Evolutionary conservation across 2,113 vertebrate genomes (phyloP).

Genomic region (Gopherus flavomarginatus): DNA sequence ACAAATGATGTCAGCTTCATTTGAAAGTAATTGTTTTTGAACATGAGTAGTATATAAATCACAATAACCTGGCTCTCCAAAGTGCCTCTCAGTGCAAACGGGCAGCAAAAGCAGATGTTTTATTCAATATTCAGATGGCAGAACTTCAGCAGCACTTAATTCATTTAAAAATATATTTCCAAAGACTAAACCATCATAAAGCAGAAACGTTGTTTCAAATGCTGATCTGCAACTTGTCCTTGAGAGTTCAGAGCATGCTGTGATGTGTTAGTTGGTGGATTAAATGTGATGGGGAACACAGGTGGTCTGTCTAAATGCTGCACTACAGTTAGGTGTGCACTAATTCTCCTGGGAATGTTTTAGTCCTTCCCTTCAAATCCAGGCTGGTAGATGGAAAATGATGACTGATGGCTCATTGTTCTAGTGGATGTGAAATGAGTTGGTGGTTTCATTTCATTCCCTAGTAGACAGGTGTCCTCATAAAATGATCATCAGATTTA

Average conservation of each 20-base stretch:
- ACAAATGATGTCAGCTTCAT: constrained; percentile 59
- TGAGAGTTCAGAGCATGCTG: not conserved
- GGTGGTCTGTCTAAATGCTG: not conserved
- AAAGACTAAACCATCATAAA: not conserved
- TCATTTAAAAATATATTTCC: not conserved
- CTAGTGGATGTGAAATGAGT: not conserved
- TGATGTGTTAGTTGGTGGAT: not conserved
- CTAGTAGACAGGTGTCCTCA: not conserved
- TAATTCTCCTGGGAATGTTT: not conserved
- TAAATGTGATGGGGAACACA: not conserved
- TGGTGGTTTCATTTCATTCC: not conserved
- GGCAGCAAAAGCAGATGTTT: constrained; percentile 6
- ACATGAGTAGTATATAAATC: constrained; percentile 42
- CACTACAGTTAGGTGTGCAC: not conserved
- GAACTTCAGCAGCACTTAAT: not conserved
- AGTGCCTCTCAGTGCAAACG: not conserved
- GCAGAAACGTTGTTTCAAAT: not conserved
- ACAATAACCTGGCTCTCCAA: not conserved
- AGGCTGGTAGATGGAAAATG: not conserved
- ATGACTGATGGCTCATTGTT: not conserved
- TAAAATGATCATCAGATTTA: not conserved
- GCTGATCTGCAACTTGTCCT: not conserved
- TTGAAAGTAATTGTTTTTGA: constrained; percentile 55
- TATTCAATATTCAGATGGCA: constrained; percentile 32
- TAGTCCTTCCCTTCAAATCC: not conserved